Conservation (phyloP, 2,888 invertebrate species). For the Cheilosia soror region DNA sequence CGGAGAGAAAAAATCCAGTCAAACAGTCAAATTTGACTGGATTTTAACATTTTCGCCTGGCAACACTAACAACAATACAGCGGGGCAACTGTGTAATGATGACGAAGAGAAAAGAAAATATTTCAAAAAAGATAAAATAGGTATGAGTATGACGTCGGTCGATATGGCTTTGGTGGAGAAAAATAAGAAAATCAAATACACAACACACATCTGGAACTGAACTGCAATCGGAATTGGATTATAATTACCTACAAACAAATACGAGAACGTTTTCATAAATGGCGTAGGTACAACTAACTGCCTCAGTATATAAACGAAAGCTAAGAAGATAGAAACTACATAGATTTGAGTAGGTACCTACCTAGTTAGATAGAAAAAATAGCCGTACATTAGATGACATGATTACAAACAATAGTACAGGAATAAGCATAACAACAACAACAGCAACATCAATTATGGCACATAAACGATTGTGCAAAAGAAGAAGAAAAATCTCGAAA, state of each 20-base stretch:
- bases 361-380: constrained; percentile 6
- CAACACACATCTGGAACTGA: constrained; percentile 50
- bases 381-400: constrained; percentile 67
- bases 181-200: constrained; percentile 22
- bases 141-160: neutral
- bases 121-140: constrained; percentile 10
- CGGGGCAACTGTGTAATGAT: neutral
- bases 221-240: constrained; percentile 67
- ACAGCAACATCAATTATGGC: constrained; percentile 68
- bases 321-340: constrained; percentile 17
- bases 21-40: too few species aligned
- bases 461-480: constrained; percentile 73
- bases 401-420: constrained; percentile 70
- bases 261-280: constrained; percentile 44
- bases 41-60: too few species aligned
- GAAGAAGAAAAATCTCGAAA: constrained; percentile 73
- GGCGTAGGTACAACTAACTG: too few species aligned
- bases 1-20: too few species aligned
- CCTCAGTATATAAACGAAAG: constrained; percentile 34
- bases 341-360: constrained; percentile 11
- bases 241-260: constrained; percentile 53
- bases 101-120: constrained; percentile 22
- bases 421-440: constrained; percentile 40
- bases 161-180: neutral
- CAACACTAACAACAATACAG: neutral